Conservation (phyloP, 2,113 vertebrate genomes). For the Colinus virginianus region DNA sequence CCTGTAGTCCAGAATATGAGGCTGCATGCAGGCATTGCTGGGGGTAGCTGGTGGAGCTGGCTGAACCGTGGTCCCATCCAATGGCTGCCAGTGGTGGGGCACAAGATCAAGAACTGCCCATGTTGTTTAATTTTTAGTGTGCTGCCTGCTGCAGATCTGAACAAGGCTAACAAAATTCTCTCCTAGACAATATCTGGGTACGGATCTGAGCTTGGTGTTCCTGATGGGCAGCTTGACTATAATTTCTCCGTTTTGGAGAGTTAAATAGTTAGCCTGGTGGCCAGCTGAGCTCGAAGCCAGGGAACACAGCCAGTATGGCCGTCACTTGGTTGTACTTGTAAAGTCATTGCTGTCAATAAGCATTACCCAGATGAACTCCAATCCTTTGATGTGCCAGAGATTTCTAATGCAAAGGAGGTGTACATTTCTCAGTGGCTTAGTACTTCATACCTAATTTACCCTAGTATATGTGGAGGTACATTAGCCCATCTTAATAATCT, state of each 20-base stretch:
- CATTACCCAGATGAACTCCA: neutral
- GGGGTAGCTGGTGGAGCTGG: neutral
- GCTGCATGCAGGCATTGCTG: neutral
- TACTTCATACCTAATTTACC: neutral
- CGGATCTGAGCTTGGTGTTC: neutral
- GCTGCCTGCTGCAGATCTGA: neutral
- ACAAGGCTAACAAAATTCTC: neutral
- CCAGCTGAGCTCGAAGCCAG: neutral
- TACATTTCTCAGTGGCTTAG: neutral
- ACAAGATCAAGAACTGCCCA: neutral
- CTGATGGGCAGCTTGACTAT: rapidly evolving
- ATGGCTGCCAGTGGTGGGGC: neutral
- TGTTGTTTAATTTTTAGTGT: rapidly evolving
- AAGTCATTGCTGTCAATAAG: neutral
- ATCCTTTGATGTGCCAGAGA: neutral
- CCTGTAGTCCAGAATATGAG: neutral
- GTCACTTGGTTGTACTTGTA: neutral
- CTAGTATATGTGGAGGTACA: neutral
- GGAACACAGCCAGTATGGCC: neutral
- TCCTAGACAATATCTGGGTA: neutral
- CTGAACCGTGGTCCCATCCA: neutral
- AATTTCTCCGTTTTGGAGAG: neutral
- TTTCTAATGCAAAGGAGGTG: neutral
- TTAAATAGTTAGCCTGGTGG: neutral
- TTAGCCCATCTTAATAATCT: neutral